Base-by-base conservation (phyloP, 2,888 invertebrate species). In the Drosophila mercatorum region DNA sequence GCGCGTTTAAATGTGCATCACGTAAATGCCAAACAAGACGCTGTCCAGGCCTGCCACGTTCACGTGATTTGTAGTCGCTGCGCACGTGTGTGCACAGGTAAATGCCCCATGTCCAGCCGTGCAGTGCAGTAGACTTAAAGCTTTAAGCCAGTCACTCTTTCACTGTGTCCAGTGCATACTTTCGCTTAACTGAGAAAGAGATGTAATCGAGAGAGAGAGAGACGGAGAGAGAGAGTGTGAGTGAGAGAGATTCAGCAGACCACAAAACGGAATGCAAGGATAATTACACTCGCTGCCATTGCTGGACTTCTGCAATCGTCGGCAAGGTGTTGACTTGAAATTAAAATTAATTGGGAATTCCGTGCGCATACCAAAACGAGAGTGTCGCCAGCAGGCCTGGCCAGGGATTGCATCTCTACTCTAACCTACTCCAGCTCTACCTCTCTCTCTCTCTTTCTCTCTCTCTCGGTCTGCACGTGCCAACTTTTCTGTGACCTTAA, bases 321-420 rank as follows among this genome's bases (percentile, higher is more conserved):
- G 78, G 75, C 68, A 77, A 91, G 90, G 91, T 91, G 91, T 91
- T 91, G 91, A 90, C 90, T 90, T 77, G 83, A 90, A 91, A 90
- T 90, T 91, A 90, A 91, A 91, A 90, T 90, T 89, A 90, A 91
- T 91, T 90, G 88, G 84, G 83, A 89, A 91, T 91, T 91, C 91
- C 82, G 67, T 68, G 81, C 81, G 87, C 90, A 88, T 91, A 87
- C 77, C 74, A 79, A 76, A 80, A 72, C 64, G 72, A 76, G 75
- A 80, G 81, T 81, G 83, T 81, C 79, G 80, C 81, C 81, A 72
- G 55, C 70, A 77, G 74, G 63, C 74, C 40, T 57, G 69, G 53
- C 72, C 63, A 61, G 40, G 56, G 36, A 71, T 52, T 68, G 61
- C 68, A 78, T 62, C 57, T 58, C 17, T 26, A 43, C 43, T 26